These are phyloP conservation scores for Rhinogobius similis DNA, from an alignment of 2,113 vertebrate genomes.

Conservation along the genomic window DNA sequence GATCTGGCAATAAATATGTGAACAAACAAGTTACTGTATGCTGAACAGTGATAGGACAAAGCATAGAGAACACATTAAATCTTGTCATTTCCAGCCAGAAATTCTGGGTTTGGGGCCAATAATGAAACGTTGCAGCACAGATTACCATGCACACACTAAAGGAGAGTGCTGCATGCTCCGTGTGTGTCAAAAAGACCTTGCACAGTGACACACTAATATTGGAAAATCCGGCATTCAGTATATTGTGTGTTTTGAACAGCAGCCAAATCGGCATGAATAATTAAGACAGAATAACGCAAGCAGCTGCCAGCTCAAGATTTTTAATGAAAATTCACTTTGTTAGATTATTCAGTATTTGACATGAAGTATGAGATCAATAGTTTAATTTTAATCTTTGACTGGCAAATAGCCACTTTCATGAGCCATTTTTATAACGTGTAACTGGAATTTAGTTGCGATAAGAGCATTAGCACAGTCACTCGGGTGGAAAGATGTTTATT, in stretches of 20 bases:
- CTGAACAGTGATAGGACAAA: slow-evolving; percentile 9
- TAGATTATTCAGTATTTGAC: slow-evolving; percentile 1
- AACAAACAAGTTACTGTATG: slow-evolving; percentile 11
- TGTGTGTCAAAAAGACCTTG: not conserved
- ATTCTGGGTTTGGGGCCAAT: not conserved
- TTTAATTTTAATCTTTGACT: not conserved
- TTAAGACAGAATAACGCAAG: not conserved
- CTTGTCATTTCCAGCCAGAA: not conserved
- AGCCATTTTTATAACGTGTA: not conserved
- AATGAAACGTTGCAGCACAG: slow-evolving; percentile 7
- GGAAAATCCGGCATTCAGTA: not conserved
- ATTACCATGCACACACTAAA: not conserved
- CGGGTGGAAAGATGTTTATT: no score
- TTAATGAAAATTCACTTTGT: not conserved
- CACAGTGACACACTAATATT: not conserved
- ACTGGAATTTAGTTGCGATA: not conserved
- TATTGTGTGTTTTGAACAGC: slow-evolving; percentile 1
- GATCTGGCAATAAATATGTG: slow-evolving; percentile 2
- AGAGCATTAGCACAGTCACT: no score
- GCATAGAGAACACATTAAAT: slow-evolving; percentile 1
- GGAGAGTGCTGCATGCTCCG: not conserved
- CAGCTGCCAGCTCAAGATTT: not conserved
- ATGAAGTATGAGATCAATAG: not conserved
- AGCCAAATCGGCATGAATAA: slow-evolving; percentile 1
- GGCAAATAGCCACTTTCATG: not conserved